Evolutionary conservation across 2,797 vertebrate species (phyloP).

Genomic region (Acomys russatus): DNA sequence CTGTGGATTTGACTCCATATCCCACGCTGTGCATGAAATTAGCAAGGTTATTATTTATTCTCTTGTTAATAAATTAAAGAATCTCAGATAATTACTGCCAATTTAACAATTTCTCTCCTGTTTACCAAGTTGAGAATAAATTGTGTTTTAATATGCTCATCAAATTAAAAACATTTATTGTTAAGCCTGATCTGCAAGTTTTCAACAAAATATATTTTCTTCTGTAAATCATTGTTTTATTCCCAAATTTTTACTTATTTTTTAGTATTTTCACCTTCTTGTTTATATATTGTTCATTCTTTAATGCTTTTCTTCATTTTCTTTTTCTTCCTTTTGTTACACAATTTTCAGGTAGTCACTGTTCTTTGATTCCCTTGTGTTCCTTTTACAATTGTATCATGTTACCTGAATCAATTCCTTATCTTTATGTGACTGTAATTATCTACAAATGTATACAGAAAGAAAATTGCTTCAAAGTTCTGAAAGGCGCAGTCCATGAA

Average conservation of each 20-base stretch:
- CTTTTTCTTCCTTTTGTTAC: not conserved
- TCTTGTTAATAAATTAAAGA: conserved; percentile 55
- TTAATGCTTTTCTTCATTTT: not conserved
- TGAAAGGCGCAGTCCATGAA: not conserved
- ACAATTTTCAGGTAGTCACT: not conserved
- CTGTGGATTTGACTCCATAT: not conserved
- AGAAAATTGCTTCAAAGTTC: not conserved
- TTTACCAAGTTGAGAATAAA: not conserved
- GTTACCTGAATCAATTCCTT: not conserved
- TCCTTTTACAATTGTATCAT: not conserved
- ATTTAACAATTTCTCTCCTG: conserved; percentile 5
- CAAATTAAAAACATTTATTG: not conserved
- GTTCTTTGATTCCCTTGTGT: not conserved
- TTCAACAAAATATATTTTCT: not conserved
- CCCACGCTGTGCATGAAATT: conserved; percentile 13
- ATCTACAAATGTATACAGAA: not conserved
- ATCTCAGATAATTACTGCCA: not conserved
- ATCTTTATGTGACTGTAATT: not conserved
- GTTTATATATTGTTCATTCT: not conserved
- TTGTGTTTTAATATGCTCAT: not conserved
- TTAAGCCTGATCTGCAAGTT: not conserved
- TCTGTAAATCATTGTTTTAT: not conserved
- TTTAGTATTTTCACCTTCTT: not conserved
- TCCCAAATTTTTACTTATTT: not conserved
- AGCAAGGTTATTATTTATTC: conserved; percentile 39